phyloP scores from a whole-genome alignment of 2,113 vertebrate species.

The Centropus bengalensis region DNA sequence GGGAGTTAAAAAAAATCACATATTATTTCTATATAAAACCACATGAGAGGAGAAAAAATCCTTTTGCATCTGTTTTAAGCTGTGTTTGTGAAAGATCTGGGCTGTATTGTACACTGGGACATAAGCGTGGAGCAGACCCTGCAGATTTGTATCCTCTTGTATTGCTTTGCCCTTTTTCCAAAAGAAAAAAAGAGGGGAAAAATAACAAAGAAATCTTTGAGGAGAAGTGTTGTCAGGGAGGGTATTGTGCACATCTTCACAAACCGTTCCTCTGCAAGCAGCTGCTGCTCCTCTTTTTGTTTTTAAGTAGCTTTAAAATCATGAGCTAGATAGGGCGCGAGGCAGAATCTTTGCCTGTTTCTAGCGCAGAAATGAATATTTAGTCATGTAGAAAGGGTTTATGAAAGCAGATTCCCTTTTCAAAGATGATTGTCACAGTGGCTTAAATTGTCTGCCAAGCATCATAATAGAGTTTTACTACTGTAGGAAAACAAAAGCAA shows the following conservation, averaged over 20 bases:
- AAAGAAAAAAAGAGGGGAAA: neutral
- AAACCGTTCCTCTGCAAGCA: neutral
- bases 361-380: slow-evolving; percentile 40
- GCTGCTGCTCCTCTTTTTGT: neutral
- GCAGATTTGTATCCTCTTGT: neutral
- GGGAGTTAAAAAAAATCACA: neutral
- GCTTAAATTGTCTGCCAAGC: slow-evolving; percentile 71
- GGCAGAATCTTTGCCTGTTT: neutral
- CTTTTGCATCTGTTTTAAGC: neutral
- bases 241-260: neutral
- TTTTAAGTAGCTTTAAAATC: slow-evolving; percentile 48
- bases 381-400: slow-evolving; percentile 56
- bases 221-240: neutral
- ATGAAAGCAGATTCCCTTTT: slow-evolving; percentile 66
- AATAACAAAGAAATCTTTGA: neutral
- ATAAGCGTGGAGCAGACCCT: neutral
- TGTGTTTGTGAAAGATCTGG: neutral
- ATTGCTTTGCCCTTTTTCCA: neutral
- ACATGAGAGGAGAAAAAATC: neutral
- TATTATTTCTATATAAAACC: neutral
- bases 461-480: slow-evolving; percentile 71
- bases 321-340: neutral
- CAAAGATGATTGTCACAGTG: slow-evolving; percentile 69
- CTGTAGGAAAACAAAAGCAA: slow-evolving; percentile 72
- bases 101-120: neutral